Conservation (phyloP, 2,113 vertebrate species). For the Lepus timidus region DNA sequence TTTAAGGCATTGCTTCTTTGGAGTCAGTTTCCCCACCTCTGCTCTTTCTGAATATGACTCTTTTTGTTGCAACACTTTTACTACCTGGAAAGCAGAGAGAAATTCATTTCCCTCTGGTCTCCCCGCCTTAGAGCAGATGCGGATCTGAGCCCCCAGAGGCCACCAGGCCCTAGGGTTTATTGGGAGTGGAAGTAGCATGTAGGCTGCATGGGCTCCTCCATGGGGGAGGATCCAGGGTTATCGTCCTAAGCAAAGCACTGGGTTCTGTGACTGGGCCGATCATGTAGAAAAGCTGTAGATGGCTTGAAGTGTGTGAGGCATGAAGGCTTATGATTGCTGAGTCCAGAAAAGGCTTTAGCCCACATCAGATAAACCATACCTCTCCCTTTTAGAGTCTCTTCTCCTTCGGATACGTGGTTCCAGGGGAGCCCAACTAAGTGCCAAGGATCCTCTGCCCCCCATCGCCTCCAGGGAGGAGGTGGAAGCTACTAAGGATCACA, state of each 20-base stretch:
- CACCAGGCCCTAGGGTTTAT: neutral
- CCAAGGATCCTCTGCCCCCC: slow-evolving; percentile 89
- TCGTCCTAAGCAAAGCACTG: neutral
- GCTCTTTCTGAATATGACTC: neutral
- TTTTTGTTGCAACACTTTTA: neutral
- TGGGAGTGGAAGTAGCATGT: neutral
- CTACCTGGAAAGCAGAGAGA: neutral
- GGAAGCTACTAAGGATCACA: slow-evolving; percentile 86
- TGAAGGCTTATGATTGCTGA: neutral
- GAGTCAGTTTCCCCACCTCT: neutral
- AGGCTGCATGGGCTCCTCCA: neutral
- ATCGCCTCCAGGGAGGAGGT: slow-evolving; percentile 91
- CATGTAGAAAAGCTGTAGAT: neutral
- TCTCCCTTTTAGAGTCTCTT: slow-evolving; percentile 89
- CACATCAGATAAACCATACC: slow-evolving; percentile 47
- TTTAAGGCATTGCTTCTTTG: neutral
- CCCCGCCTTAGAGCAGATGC: neutral
- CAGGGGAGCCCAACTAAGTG: slow-evolving; percentile 89
- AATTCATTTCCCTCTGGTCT: neutral
- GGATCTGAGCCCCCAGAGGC: neutral
- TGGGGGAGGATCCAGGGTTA: neutral
- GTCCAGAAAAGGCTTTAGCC: neutral
- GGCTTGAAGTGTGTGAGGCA: neutral
- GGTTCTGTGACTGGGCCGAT: neutral
- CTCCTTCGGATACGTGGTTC: slow-evolving; percentile 93